Base-by-base conservation (phyloP, 2,888 invertebrate species). In the Eupithecia tripunctaria region DNA sequence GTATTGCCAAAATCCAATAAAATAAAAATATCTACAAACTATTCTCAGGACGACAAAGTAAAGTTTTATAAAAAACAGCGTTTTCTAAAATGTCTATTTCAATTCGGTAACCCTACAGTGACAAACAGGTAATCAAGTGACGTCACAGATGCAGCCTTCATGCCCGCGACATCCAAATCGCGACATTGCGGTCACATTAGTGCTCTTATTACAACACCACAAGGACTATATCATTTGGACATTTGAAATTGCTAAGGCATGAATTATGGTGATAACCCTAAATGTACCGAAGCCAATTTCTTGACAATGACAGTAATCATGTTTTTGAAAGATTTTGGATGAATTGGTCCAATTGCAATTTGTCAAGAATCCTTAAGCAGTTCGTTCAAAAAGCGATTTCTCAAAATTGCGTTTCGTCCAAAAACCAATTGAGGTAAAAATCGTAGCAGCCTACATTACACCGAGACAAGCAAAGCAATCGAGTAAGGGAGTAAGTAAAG, bases 91-190 rank as follows among this genome's bases (percentile, higher is more conserved):
- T 0, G 5, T 6, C n/a, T 12, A 1, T 51, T 12, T 51, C 10
- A 56, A 56, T 12, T 25, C 5, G 56, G 47, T 87, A 90, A 80
- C 90, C 90, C 88, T 90, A 85, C n/a, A 85, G 89, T 88, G 89
- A 89, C 89, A 89, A 88, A 89, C 79, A 83, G 82, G 87, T 87
- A 90, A 91, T 91, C 88, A 91, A 81, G 80, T 91, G 92, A 91
- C 92, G 92, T 92, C 91, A 89, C 82, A 87, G 82, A 81, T 86
- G 87, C 90, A 91, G 82, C 93, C 93, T 93, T 93, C 92, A 90
- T 83, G 92, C 82, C 81, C 90, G 86, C 86, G 84, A 84, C 84
- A 84, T 85, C 82, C 25, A 80, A 86, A 78, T 81, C 83, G 81
- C 83, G 87, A 88, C 87, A 87, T 83, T 84, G 83, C 76, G 87